A percentile compares a stretch with the other conserved stretches of the same genome.
These are phyloP conservation scores for Ophioninae sp. DNA, from an alignment of 2,888 invertebrate species.

Conservation along the genomic window DNA sequence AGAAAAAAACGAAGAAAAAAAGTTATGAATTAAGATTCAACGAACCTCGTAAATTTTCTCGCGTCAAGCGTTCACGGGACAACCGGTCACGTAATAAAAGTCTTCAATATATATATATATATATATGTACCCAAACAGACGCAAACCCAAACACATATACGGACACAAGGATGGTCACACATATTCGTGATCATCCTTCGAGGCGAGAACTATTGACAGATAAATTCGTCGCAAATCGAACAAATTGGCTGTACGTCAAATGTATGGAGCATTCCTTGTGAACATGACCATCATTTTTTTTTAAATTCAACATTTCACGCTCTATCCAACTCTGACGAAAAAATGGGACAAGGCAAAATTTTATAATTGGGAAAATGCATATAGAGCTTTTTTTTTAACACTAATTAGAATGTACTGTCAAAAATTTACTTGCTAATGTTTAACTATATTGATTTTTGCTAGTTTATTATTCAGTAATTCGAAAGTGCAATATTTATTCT, in stretches of 20 bases:
- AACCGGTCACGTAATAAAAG: conserved; percentile 40
- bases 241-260: neutral
- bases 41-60: conserved; percentile 54
- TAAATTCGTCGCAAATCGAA: conserved; percentile 35
- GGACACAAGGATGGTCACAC: neutral
- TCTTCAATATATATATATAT: neutral
- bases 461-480: no score
- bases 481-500: no score
- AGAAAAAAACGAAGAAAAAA: conserved; percentile 23
- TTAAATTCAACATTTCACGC: neutral
- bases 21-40: conserved; percentile 48
- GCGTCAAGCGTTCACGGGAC: conserved; percentile 31
- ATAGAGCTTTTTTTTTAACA: no score
- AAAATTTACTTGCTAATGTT: no score
- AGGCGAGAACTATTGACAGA: conserved; percentile 28
- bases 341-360: neutral
- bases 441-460: no score
- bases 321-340: neutral
- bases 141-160: neutral
- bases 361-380: neutral
- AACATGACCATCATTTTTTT: conserved; percentile 5
- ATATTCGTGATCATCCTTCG: conserved; percentile 8
- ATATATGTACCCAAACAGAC: neutral
- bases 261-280: neutral
- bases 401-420: no score